Base-by-base conservation (phyloP, 2,113 vertebrate genomes). In the Gymnorhina tibicen region DNA sequence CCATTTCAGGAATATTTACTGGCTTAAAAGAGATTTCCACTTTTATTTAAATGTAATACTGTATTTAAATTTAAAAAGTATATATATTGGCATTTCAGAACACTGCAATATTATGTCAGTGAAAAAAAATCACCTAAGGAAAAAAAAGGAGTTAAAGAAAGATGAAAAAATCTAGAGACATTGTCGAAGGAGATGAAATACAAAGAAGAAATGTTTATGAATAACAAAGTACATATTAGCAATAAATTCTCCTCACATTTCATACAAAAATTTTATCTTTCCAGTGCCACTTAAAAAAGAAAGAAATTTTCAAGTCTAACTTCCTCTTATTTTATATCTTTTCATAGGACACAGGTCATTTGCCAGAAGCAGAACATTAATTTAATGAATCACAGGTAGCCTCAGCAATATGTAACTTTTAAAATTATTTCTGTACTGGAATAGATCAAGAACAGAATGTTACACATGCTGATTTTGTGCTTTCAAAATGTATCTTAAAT, bases 401-500 rank as follows among this genome's bases (percentile, higher is more conserved):
- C 72, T 93, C 87, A 87, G 58, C 84, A 95, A 83, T 89, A 94
- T 37, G 19, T 55, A 95, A 86, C 66, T 94, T 97, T 70, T 85
- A 64, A 74, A 52, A 85, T 30, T 16, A 28, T 64, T 93, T 96
- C 87, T 80, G 77, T 91, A 68, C 32, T 73, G n/a, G 46, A 87
- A 91, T 53, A 94, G 46, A 80, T 69, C 93, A 93, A 95, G 41
- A 91, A 50, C 6, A 82, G 79, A 88, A 75, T 74, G n/a, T 91
- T 66, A 70, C 56, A 86, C 30, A 21, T 7, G 6, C 24, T 85
- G 88, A 94, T 96, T 96, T 63, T 81, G 52, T 59, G 42, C 63
- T 95, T 95, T 89, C 39, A 77, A 77, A 86, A 83, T 50, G 67
- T 93, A 73, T 77, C 87, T 95, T 85, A 95, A 90, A 92, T 90